Percentiles rank a stretch among this genome's conserved stretches.
These are phyloP conservation scores for Thereva nobilitata DNA, from an alignment of 2,888 invertebrate species.

Conservation along the genomic window DNA sequence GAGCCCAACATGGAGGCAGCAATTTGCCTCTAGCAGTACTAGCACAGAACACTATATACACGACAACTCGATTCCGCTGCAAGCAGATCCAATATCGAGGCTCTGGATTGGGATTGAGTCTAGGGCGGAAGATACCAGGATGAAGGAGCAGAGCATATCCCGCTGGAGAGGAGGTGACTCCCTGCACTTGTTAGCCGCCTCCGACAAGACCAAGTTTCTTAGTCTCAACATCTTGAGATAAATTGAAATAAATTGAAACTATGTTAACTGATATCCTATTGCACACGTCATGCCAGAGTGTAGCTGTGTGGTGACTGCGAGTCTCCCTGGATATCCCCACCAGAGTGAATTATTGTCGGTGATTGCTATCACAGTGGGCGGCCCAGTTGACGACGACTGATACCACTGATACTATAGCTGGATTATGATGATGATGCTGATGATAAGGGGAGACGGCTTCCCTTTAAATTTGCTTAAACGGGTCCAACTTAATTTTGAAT, in stretches of 20 bases:
- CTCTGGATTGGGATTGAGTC: not conserved
- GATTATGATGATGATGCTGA: no score
- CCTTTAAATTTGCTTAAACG: no score
- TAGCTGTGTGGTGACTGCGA: slow-evolving; percentile 13
- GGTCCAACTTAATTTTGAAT: no score
- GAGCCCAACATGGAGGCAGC: no score
- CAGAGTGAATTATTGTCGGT: slow-evolving; percentile 3
- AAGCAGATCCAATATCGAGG: no score
- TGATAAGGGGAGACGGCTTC: no score
- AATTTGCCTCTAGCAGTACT: no score
- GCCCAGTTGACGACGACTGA: no score
- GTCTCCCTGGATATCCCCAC: not conserved
- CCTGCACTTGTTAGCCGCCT: slow-evolving; percentile 26
- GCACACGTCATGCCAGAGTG: slow-evolving; percentile 23
- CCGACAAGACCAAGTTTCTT: not conserved
- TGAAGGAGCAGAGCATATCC: not conserved
- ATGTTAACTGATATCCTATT: slow-evolving; percentile 27
- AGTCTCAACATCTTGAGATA: slow-evolving; percentile 30
- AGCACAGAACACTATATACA: no score
- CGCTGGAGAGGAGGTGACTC: slow-evolving; percentile 1
- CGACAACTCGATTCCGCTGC: no score
- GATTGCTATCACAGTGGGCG: slow-evolving; percentile 8
- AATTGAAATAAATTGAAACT: slow-evolving; percentile 37
- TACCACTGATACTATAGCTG: no score
- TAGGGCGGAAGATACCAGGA: not conserved